phyloP scores from a whole-genome alignment of 2,113 vertebrate species.

The Psammodynastes pulverulentus region DNA sequence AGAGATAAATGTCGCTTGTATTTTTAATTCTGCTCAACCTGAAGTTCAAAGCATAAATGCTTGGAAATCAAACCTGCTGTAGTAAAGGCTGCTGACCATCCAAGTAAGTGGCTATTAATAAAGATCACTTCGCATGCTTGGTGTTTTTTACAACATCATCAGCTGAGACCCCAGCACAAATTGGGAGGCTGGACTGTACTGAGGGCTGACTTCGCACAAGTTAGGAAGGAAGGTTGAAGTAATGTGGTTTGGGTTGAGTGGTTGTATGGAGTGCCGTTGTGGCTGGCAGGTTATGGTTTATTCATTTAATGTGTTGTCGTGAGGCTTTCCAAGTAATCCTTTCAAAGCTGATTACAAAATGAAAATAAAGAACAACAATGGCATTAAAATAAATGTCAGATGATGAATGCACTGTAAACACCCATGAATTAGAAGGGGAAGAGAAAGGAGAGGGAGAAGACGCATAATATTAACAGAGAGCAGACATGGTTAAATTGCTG shows the following conservation, averaged over 20 bases:
- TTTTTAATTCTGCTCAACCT: neutral
- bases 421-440: neutral
- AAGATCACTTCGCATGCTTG: neutral
- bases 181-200: neutral
- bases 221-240: neutral
- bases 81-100: neutral
- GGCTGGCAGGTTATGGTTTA: neutral
- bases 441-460: neutral
- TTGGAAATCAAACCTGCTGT: neutral
- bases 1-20: neutral
- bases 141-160: neutral
- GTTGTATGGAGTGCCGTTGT: neutral
- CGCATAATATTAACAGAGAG: neutral
- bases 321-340: neutral
- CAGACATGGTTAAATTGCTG: neutral
- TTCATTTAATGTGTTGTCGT: neutral
- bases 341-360: neutral
- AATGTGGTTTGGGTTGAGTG: neutral
- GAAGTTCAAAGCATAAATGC: neutral
- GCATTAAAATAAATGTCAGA: neutral
- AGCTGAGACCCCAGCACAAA: neutral
- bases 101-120: neutral
- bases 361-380: neutral
- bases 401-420: neutral
- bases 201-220: neutral